These are phyloP conservation scores for Mystacides longicornis DNA, from an alignment of 2,888 invertebrate species.

Conservation along the genomic window DNA sequence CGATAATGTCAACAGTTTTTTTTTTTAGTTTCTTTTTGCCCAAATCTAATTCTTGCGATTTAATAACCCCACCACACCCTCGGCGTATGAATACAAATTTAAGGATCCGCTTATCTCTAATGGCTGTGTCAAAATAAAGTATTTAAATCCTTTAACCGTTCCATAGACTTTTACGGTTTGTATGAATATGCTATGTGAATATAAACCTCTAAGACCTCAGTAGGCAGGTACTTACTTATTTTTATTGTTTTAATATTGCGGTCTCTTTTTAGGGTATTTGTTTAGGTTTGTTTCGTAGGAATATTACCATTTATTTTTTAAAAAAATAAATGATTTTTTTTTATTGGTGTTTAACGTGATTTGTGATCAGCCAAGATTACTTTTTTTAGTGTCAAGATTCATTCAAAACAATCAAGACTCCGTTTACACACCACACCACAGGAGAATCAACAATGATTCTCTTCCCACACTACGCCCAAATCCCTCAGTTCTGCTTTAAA, in stretches of 20 bases:
- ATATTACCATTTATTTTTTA: too few relatives aligned
- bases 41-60: background rate
- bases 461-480: too few relatives aligned
- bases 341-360: too few relatives aligned
- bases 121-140: slow-evolving; percentile 3
- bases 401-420: too few relatives aligned
- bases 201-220: background rate
- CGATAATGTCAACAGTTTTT: background rate
- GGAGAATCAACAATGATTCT: too few relatives aligned
- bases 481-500: too few relatives aligned
- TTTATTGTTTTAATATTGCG: background rate
- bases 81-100: slow-evolving; percentile 1
- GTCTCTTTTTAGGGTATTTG: background rate
- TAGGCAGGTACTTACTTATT: background rate
- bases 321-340: too few relatives aligned
- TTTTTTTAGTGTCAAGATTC: too few relatives aligned
- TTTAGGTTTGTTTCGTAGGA: too few relatives aligned
- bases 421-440: too few relatives aligned
- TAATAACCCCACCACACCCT: background rate
- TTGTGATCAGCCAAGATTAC: too few relatives aligned
- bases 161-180: background rate
- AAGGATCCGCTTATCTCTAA: background rate
- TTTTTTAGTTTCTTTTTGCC: background rate
- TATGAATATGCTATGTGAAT: background rate
- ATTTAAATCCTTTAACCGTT: background rate